Percentiles rank a stretch among this genome's conserved stretches.
phyloP scores from a whole-genome alignment of 2,888 invertebrate species.

The Argynnis bischoffii region DNA sequence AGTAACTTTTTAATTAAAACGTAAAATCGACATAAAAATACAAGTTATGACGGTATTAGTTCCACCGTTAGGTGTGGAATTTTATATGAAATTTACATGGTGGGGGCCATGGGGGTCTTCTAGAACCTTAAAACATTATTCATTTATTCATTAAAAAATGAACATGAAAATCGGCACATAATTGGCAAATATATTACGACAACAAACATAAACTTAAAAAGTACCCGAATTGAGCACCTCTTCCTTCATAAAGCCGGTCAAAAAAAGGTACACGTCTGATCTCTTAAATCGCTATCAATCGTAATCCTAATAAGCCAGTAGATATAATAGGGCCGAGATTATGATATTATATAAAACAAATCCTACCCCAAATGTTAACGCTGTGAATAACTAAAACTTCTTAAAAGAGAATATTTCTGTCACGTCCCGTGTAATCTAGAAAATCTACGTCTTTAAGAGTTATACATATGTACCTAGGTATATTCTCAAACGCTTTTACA shows the following conservation, averaged over 20 bases:
- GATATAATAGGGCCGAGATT: not conserved
- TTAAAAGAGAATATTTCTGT: constrained; percentile 4
- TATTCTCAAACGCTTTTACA: constrained; percentile 8
- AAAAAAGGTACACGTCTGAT: not conserved
- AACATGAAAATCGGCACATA: too few relatives aligned
- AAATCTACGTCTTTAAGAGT: constrained; percentile 15
- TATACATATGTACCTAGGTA: not conserved
- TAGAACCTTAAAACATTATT: too few relatives aligned
- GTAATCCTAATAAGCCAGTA: constrained; percentile 12
- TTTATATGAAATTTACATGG: too few relatives aligned
- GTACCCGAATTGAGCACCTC: too few relatives aligned
- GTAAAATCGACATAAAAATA: too few relatives aligned
- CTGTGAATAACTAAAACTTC: not conserved
- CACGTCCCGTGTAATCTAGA: constrained; percentile 12
- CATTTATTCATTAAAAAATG: too few relatives aligned
- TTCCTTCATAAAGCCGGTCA: not conserved
- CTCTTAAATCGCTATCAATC: constrained; percentile 2
- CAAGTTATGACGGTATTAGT: too few relatives aligned
- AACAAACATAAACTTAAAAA: too few relatives aligned
- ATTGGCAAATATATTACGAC: too few relatives aligned
- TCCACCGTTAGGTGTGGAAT: too few relatives aligned
- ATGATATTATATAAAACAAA: constrained; percentile 8
- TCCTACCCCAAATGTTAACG: not conserved
- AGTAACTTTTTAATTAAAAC: too few relatives aligned
- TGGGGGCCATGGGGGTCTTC: too few relatives aligned